Evolutionary conservation across 2,797 vertebrate genomes (phyloP).

Genomic region (Pelochelys cantorii): DNA sequence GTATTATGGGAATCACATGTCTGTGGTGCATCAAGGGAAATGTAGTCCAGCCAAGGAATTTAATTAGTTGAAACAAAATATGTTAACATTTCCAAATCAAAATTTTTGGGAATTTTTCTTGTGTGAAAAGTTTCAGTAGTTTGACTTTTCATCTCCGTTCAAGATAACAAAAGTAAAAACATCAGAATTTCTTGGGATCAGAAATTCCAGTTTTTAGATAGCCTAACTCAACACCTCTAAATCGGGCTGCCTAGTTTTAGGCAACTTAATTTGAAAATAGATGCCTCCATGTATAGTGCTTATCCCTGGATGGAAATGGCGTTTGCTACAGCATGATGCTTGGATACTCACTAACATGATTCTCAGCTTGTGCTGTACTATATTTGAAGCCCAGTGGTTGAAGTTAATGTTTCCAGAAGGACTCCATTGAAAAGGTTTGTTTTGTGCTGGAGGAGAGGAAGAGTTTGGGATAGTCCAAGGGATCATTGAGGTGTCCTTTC

Average conservation of each 20-base stretch:
- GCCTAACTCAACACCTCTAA: background rate
- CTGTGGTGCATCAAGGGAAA: background rate
- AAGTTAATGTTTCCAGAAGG: background rate
- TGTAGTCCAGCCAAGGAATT: background rate
- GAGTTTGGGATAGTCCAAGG: background rate
- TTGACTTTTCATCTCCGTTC: background rate
- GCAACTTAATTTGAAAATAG: background rate
- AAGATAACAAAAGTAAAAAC: background rate
- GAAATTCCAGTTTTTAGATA: background rate
- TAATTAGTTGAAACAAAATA: background rate
- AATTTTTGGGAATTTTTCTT: conserved; percentile 31
- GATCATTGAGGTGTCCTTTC: background rate
- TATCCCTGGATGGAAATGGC: background rate
- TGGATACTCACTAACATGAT: background rate
- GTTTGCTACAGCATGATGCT: background rate
- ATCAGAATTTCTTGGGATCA: background rate
- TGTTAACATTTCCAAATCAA: conserved; percentile 1
- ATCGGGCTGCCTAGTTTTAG: background rate
- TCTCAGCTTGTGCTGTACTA: background rate
- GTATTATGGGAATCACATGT: background rate
- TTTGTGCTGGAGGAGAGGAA: background rate
- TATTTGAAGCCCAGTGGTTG: background rate
- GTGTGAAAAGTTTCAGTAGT: background rate
- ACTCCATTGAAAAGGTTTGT: background rate
- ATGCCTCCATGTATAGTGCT: background rate